Evolutionary conservation across 1,140 invertebrate genomes (phyloP).

Genomic region (Cydia splendana): DNA sequence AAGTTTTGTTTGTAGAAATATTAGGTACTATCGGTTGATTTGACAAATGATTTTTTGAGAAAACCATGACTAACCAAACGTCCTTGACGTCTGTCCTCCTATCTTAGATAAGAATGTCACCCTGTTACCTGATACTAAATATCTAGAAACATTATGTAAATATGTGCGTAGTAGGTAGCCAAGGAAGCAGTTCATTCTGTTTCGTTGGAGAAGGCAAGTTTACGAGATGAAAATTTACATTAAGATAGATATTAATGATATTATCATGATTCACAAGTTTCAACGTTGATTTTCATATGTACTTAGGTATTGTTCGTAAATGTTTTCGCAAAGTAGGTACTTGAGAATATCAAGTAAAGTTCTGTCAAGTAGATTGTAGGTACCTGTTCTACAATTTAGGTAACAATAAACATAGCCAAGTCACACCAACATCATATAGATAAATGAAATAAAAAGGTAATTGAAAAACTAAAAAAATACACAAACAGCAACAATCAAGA

Average conservation of each 20-base stretch:
- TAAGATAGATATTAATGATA: not conserved
- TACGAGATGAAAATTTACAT: not conserved
- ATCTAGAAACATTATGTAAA: not conserved
- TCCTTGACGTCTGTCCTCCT: not conserved
- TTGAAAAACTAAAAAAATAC: too few relatives aligned
- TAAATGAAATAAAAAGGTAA: too few relatives aligned
- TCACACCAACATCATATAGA: too few relatives aligned
- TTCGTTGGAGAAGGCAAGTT: not conserved
- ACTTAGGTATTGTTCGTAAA: not conserved
- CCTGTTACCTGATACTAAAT: conserved; percentile 30
- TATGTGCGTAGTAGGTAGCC: not conserved
- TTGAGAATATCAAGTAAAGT: too few relatives aligned
- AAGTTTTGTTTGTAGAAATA: not conserved
- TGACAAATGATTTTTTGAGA: too few relatives aligned
- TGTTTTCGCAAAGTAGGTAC: too few relatives aligned
- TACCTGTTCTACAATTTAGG: too few relatives aligned
- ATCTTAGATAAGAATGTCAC: conserved; percentile 16
- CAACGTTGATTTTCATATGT: not conserved
- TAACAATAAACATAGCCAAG: too few relatives aligned
- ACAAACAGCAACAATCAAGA: too few relatives aligned
- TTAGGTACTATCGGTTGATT: not conserved
- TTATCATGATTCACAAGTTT: conserved; percentile 1
- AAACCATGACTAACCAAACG: not conserved
- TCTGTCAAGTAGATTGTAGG: too few relatives aligned
- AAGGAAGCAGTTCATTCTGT: not conserved